Evolutionary conservation across 2,113 vertebrate genomes (phyloP), one percentile per base, ranked within the genome.

Genomic region (Neogobius melanostomus): DNA sequence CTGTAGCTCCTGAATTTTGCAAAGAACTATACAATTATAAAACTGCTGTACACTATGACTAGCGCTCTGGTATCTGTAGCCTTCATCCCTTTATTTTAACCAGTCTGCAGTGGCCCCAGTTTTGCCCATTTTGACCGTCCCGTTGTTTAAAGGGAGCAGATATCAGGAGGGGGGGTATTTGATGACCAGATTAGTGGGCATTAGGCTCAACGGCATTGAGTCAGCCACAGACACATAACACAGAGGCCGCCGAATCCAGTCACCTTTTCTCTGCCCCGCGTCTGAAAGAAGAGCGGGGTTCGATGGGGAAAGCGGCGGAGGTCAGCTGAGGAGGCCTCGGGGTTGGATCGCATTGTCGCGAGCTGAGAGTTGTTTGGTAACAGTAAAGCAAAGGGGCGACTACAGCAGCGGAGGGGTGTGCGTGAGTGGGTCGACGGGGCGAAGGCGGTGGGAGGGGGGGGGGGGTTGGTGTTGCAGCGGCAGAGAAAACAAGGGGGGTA

Each of bases 111-210:
- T 77, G 81, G 45, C 76, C 81, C 79, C 71, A 68, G 16, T 36
- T 36, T 73, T 66, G 70, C 67, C 69, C 76, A 7, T 16, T n/a
- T n/a, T 48, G 65, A 16, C 75, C 74, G 64, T 49, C 56, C 44
- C 56, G 61, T 59, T 62, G 66, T 63, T 66, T 48, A 69, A 82
- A 68, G 74, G 53, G 64, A 85, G 50, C 59, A 78, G 62, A 65
- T 89, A 85, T 87, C 87, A 69, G 82, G 51, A 89, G 56, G 54
- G 51, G 74, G 72, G 78, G 46, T 87, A 87, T 91, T 89, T 90
- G 80, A 91, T 76, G 82, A 92, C 74, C 90, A 90, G 81, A 83
- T 92, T 91, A 92, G 85, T 81, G 81, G 85, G 77, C 83, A 87
- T 91, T 91, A 89, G 73, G 69, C 74, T 88, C 69, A 74, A 49